A percentile compares a stretch with the other conserved stretches of the same genome.
Evolutionary conservation across 2,113 vertebrate species (phyloP).

Genomic region (Numida meleagris): DNA sequence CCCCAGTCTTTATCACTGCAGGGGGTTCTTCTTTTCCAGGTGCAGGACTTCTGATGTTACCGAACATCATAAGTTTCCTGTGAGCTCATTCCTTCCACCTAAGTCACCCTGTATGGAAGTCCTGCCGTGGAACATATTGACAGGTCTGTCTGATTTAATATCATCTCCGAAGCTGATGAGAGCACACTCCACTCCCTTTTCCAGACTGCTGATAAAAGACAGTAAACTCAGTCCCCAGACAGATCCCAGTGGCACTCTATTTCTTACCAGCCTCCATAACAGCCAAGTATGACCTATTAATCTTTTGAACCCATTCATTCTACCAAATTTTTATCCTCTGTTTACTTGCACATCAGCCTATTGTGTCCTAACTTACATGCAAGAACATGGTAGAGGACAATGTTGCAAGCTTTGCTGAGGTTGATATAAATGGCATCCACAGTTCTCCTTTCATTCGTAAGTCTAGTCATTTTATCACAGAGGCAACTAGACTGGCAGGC

Average conservation of each 20-base stretch:
- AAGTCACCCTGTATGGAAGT: background rate
- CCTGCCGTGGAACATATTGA: background rate
- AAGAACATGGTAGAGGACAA: background rate
- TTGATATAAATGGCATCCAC: background rate
- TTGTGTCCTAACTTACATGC: background rate
- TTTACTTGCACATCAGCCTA: background rate
- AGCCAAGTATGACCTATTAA: background rate
- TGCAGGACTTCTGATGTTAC: background rate
- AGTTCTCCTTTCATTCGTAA: background rate
- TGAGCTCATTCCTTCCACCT: background rate
- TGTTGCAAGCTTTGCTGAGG: background rate
- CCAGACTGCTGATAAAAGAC: background rate
- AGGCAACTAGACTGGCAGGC: background rate
- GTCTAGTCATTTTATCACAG: background rate
- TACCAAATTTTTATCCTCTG: background rate
- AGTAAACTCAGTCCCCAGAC: background rate
- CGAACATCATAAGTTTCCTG: background rate
- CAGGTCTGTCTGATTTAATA: background rate
- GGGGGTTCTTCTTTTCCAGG: background rate
- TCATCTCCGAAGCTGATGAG: background rate
- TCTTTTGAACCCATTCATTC: background rate
- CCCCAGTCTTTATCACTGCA: background rate
- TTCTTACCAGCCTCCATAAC: background rate
- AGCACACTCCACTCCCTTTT: background rate
- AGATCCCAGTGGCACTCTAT: background rate